Conservation (phyloP, 2,113 vertebrate genomes). For the Tenrec ecaudatus region DNA sequence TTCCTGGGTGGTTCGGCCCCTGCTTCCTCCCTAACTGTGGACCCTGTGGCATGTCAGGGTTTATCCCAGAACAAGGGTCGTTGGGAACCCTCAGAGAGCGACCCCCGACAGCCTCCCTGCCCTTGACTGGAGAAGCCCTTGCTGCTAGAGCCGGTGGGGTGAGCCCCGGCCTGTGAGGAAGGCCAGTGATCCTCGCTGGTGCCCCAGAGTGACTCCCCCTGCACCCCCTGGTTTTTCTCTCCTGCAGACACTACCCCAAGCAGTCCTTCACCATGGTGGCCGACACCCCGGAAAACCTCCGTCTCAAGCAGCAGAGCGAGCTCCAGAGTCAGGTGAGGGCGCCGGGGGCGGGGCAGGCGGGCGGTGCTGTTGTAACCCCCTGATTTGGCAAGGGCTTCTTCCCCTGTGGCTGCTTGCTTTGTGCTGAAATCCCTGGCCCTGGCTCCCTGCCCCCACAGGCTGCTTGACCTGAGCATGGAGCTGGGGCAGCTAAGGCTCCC, state of each 20-base stretch:
- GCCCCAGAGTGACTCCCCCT: background rate
- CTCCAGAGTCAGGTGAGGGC: conserved; percentile 96
- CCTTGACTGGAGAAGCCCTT: background rate
- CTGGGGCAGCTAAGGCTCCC: background rate
- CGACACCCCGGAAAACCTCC: conserved; percentile 98
- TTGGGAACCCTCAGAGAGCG: background rate
- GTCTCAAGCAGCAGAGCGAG: conserved; percentile 97
- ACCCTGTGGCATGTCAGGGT: background rate
- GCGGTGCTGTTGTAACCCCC: background rate
- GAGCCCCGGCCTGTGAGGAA: background rate
- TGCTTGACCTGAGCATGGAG: conserved; percentile 20
- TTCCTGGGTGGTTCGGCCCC: background rate
- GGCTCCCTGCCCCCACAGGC: background rate
- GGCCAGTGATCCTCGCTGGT: background rate
- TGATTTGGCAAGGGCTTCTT: conserved; percentile 53
- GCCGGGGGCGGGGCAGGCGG: accelerated
- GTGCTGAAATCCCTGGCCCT: conserved; percentile 36
- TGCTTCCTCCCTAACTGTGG: background rate
- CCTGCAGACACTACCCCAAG: conserved; percentile 97
- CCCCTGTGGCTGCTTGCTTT: conserved; percentile 28
- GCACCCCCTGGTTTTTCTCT: background rate
- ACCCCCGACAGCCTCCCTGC: background rate
- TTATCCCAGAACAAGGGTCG: background rate
- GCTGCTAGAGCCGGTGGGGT: background rate
- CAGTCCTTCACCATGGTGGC: conserved; percentile 96